Conservation (phyloP, 2,888 invertebrate genomes). For the Parnassius mnemosyne region DNA sequence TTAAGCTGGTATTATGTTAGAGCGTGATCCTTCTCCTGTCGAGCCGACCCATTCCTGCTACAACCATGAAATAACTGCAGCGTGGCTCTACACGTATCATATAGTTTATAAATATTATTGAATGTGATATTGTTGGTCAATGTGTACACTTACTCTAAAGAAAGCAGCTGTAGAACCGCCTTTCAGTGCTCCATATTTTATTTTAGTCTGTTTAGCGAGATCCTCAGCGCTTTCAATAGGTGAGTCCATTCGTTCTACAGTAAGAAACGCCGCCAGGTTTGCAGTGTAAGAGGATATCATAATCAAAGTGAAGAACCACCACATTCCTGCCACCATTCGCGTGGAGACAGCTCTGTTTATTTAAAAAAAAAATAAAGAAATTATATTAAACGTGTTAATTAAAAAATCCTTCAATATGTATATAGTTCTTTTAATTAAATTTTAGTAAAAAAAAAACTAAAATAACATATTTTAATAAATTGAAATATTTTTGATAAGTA, state of each 20-base stretch:
- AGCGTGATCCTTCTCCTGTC: no score
- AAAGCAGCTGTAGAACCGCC: constrained; percentile 97
- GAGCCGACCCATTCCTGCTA: no score
- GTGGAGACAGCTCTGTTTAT: constrained; percentile 89
- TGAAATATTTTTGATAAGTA: constrained; percentile 3
- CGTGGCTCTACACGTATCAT: no score
- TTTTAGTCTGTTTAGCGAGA: constrained; percentile 96
- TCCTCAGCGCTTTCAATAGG: constrained; percentile 98
- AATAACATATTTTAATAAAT: neutral
- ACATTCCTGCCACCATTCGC: constrained; percentile 94
- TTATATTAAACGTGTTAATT: no score
- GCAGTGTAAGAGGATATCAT: constrained; percentile 99
- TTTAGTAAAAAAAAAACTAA: no score
- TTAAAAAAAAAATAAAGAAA: neutral
- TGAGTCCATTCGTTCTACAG: constrained; percentile 95
- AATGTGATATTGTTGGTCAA: no score
- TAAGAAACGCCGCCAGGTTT: constrained; percentile 95
- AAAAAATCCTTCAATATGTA: no score
- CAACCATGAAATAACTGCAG: no score
- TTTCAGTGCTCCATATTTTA: constrained; percentile 96
- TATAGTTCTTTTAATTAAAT: no score
- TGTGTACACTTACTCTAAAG: constrained; percentile 88
- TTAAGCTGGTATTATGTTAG: no score
- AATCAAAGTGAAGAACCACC: constrained; percentile 97
- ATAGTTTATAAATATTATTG: no score